Percentiles rank a stretch among this genome's conserved stretches.
Conservation (phyloP, 2,113 vertebrate genomes). For the Cololabis saira region DNA sequence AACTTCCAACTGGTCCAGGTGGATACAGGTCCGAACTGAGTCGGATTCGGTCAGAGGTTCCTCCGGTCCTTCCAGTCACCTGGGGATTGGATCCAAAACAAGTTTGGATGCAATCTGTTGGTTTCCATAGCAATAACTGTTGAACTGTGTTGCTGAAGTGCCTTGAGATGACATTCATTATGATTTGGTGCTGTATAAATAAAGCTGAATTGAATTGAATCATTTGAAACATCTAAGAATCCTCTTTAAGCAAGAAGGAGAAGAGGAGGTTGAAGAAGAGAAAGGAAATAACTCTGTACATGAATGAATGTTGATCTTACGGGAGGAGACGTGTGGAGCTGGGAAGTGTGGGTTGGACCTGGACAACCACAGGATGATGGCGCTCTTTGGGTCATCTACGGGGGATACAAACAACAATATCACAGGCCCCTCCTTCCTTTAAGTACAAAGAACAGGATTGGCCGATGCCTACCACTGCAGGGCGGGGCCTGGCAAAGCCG, state of each 20-base stretch:
- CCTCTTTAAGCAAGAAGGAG: not conserved
- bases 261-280: not conserved
- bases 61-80: too few species aligned
- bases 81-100: too few species aligned
- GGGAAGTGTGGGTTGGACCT: conserved; percentile 85
- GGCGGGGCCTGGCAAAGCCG: conserved; percentile 83
- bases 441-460: not conserved
- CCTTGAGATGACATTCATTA: too few species aligned
- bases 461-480: conserved; percentile 68
- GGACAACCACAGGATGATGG: conserved; percentile 93
- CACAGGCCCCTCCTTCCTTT: not conserved
- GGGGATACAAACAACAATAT: conserved; percentile 17
- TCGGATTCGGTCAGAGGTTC: too few species aligned
- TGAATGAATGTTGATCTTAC: conserved; percentile 82
- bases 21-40: too few species aligned
- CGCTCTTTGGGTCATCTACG: conserved; percentile 87
- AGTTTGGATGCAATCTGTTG: too few species aligned
- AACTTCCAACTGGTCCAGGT: too few species aligned
- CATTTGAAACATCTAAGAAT: too few species aligned
- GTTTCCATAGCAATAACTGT: too few species aligned
- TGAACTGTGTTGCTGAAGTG: too few species aligned
- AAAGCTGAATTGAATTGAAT: too few species aligned
- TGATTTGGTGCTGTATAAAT: too few species aligned
- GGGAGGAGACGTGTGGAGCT: conserved; percentile 88
- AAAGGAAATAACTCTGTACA: not conserved